Conservation (phyloP, 2,888 invertebrate species). For the Ochropacha duplaris region DNA sequence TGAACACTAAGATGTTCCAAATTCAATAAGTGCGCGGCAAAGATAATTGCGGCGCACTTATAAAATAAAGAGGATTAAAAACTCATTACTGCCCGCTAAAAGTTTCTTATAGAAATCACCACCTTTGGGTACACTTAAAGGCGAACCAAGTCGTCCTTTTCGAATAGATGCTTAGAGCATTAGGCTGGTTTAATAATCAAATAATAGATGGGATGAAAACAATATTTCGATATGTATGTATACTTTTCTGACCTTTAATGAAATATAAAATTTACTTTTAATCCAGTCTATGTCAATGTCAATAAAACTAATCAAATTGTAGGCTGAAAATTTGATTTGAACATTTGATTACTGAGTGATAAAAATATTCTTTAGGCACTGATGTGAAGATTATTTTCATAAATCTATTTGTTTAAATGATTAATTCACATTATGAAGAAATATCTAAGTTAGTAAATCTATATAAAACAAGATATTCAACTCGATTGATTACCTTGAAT, state of each 20-base stretch:
- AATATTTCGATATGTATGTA: neutral
- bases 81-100: no score
- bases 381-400: neutral
- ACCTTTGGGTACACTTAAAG: no score
- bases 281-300: neutral
- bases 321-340: neutral
- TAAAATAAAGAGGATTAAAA: no score
- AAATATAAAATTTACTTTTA: neutral
- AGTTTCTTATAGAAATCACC: no score
- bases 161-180: no score
- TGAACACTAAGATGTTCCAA: no score
- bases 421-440: neutral
- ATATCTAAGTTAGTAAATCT: neutral
- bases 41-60: no score
- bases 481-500: conserved; percentile 2
- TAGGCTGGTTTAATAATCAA: no score
- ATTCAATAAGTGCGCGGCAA: no score
- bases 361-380: neutral
- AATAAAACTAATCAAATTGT: neutral
- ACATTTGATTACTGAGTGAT: neutral
- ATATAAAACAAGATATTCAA: neutral
- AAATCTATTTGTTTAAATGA: neutral
- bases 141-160: no score
- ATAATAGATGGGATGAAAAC: no score
- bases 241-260: neutral